A percentile compares a stretch with the other conserved stretches of the same genome.
phyloP scores from a whole-genome alignment of 2,113 vertebrate genomes.

The Sardina pilchardus region DNA sequence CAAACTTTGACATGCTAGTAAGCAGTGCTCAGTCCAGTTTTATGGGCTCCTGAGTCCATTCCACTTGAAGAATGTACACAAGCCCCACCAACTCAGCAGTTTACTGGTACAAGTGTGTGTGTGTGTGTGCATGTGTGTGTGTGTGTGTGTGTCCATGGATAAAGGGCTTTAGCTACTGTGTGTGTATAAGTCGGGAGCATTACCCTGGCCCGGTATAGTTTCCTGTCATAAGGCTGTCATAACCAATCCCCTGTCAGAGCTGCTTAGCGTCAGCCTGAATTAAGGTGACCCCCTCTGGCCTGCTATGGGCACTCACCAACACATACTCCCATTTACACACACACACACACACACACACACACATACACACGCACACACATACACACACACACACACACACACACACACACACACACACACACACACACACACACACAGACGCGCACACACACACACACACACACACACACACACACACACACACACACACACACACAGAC shows the following conservation, averaged over 20 bases:
- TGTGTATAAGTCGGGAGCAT: not conserved
- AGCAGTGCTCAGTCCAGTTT: not conserved
- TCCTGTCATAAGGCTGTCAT: conserved; percentile 7
- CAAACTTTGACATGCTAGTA: not conserved
- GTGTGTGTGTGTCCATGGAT: not conserved
- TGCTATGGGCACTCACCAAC: not conserved
- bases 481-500: conserved; percentile 26
- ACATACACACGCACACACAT: conserved; percentile 15
- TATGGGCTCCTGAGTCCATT: not conserved
- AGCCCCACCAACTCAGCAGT: not conserved
- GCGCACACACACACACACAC: conserved; percentile 25
- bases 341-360: conserved; percentile 20
- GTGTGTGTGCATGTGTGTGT: not conserved
- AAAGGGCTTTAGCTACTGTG: not conserved
- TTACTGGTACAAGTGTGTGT: not conserved
- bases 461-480: not conserved
- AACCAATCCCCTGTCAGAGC: conserved; percentile 57
- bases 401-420: conserved; percentile 25
- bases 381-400: conserved; percentile 4
- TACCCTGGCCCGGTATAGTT: not conserved
- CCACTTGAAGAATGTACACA: not conserved
- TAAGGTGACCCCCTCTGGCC: conserved; percentile 57
- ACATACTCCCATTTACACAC: not conserved
- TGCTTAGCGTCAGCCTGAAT: conserved; percentile 69
- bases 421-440: not conserved